Base-by-base conservation (phyloP, 2,888 invertebrate species). In the Acleris holmiana region DNA sequence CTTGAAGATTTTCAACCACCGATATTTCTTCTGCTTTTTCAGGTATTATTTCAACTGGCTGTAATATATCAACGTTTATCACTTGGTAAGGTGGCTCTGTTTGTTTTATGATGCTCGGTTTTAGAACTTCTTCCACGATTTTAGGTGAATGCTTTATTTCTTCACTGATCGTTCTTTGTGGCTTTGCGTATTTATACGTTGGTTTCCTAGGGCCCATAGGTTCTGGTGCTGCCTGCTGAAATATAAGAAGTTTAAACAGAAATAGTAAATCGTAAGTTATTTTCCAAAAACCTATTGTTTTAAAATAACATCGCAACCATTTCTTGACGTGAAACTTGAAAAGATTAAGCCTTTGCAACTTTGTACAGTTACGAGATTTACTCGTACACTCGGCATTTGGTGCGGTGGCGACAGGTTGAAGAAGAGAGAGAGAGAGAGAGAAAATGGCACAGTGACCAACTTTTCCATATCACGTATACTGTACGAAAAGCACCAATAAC, bases 121-220 rank as follows among this genome's bases (percentile, higher is more conserved):
- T 84, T 6, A 82, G 68, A 21, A 84, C 58, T 72, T 83, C 83
- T 25, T 86, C 76, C 0, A 85, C 79, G 46, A 87, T 83, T 68
- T 77, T 78, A 1, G 87, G 86, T 59, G 74, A 80, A 29, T 76
- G 71, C 10, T 73, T 58, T 62, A 66, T 53, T 53, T 66, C 68
- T 53, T 61, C 48, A 44, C 53, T 70, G 64, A 68, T 47, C 50
- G 69, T 69, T 68, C 69, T 67, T 29, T 63, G 58, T 25, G 61
- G 55, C 67, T 69, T 74, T 17, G 67, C 56, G 46, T 69, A 50
- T 53, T 62, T 76, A 13, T 65, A 64, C 63, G 69, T 69, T 51
- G 64, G 61, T 19, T 53, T 47, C 8, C 50, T 51, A 2, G 50
- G 29, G 10, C 15, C 6, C 40, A 64, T 47, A 40, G 75, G 69